Base-by-base conservation (phyloP, 2,797 vertebrate genomes). In the Dendrocincla tyrannina region DNA sequence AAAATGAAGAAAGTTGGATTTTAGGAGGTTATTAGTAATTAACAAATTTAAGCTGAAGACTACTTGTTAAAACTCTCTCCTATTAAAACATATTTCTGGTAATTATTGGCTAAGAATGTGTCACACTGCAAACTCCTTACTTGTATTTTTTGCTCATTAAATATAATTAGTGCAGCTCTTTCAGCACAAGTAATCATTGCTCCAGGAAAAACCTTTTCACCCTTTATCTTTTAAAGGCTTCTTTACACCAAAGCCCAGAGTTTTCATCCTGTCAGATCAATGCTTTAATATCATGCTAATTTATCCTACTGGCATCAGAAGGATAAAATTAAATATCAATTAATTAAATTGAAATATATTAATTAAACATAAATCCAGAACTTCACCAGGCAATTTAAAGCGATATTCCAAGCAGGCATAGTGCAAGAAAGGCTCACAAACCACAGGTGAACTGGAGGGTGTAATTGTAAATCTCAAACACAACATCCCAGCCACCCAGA, bases 61-160 rank as follows among this genome's bases (percentile, higher is more conserved):
- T 53, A 11, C 50, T 85, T 72, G 79, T 49, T 88, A 69, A 76
- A 82, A 75, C 35, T 59, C 73, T 60, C 59, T 58, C 42, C 60
- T 55, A 64, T 50, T 62, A 86, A 49, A 94, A 69, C 42, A 27
- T 18, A 53, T 88, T 93, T 69, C 83, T 66, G 44, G 35, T 66
- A 94, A 88, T 75, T 84, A 84, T 28, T 66, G 62, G 68, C 68
- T 84, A 28, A 60, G 69, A 83, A 78, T 3, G 39, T 35, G n/a
- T 70, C 89, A 81, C 79, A 62, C 39, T 37, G 58, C 66, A 67
- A 92, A 81, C 35, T 62, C 24, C 46, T 89, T 47, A 22, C 66
- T 78, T 16, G 9, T 37, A 13, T 85, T 89, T 91, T 80, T 70
- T 53, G 64, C 87, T 93, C 63, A 52, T 93, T 94, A 91, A 92